Percentiles rank a stretch among this genome's conserved stretches.
phyloP scores from a whole-genome alignment of 2,113 vertebrate genomes.

The Prunella fulvescens region DNA sequence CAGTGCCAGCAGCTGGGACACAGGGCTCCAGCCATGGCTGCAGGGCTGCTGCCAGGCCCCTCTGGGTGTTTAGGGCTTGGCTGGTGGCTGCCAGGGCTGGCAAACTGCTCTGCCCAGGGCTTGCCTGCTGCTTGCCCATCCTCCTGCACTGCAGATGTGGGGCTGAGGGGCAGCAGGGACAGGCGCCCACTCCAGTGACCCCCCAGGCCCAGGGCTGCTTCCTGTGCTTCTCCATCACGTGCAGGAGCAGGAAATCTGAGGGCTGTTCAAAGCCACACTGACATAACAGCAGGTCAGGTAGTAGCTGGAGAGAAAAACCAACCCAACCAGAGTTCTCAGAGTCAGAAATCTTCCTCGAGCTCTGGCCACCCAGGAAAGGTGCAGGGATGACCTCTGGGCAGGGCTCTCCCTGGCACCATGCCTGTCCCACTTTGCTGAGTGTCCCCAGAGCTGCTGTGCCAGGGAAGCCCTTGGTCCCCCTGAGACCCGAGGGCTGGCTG shows the following conservation, averaged over 20 bases:
- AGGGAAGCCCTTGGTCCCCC: not conserved
- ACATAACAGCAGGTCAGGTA: not conserved
- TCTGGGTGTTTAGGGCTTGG: accelerated
- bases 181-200: not conserved
- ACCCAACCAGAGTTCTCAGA: not conserved
- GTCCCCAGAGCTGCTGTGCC: not conserved
- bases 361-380: not conserved
- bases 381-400: not conserved
- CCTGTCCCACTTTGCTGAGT: not conserved
- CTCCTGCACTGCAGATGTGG: not conserved
- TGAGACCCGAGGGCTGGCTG: not conserved
- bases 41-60: not conserved
- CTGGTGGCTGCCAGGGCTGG: not conserved
- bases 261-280: not conserved
- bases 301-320: not conserved
- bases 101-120: not conserved
- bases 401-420: not conserved
- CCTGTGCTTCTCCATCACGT: not conserved
- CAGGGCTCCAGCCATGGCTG: not conserved
- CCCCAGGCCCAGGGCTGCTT: not conserved
- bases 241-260: not conserved
- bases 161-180: not conserved
- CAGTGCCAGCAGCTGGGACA: not conserved
- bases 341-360: not conserved
- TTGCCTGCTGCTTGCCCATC: accelerated